Evolutionary conservation across 2,888 invertebrate genomes (phyloP).

Genomic region (Drosophila pseudotakahashii): DNA sequence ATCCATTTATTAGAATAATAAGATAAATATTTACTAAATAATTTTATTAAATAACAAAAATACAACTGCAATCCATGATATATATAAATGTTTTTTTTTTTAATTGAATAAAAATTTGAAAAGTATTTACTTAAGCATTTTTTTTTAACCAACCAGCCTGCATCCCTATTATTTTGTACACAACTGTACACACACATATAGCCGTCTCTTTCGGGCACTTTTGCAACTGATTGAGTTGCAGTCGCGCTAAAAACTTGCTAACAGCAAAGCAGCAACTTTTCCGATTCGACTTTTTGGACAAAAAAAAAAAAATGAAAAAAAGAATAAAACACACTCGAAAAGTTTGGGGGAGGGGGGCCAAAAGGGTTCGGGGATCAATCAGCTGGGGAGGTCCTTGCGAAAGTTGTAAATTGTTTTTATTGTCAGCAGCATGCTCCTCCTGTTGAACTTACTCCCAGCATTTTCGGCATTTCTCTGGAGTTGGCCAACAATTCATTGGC

Average conservation of each 20-base stretch:
- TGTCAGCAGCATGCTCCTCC: constrained; percentile 44
- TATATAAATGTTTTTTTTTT: too few relatives aligned
- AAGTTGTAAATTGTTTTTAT: constrained; percentile 73
- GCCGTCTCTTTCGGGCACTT: constrained; percentile 10
- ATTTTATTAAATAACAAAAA: too few relatives aligned
- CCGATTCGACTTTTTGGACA: constrained; percentile 35
- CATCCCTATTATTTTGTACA: neutral
- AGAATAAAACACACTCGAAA: constrained; percentile 13
- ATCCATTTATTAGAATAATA: too few relatives aligned
- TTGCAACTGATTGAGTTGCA: constrained; percentile 62
- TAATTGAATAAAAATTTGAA: neutral
- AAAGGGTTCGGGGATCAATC: constrained; percentile 27
- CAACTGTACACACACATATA: neutral
- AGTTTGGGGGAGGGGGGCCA: constrained; percentile 1
- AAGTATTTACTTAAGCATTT: too few relatives aligned
- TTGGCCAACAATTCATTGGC: constrained; percentile 17
- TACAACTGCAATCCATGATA: too few relatives aligned
- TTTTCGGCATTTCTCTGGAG: constrained; percentile 30
- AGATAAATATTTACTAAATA: too few relatives aligned
- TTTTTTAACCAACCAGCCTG: too few relatives aligned
- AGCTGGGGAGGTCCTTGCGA: constrained; percentile 17
- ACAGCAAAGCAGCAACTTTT: constrained; percentile 36
- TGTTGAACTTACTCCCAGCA: constrained; percentile 13
- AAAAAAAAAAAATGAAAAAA: neutral
- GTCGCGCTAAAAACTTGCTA: constrained; percentile 51